Base-by-base conservation (phyloP, 2,113 vertebrate genomes). In the Ramphastos sulfuratus region DNA sequence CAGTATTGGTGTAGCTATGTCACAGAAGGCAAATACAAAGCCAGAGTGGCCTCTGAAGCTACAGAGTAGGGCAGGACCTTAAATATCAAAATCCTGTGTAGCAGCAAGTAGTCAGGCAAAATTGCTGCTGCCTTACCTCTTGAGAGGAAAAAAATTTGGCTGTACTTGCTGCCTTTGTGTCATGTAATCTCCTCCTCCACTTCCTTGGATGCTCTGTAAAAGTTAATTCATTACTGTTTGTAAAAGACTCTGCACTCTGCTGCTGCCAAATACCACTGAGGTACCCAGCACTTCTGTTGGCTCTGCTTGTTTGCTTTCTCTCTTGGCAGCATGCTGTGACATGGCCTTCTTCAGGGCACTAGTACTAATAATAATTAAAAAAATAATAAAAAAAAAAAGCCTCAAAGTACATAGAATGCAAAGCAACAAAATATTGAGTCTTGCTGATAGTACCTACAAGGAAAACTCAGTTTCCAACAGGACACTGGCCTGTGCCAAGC, bases 171-270 rank as follows among this genome's bases (percentile, higher is more conserved):
- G 59, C 44, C n/a, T 92, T 94, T 90, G 88, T 90, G 66, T 88
- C 33, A 8, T 31, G 0, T 3, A 74, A 37, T 75, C 77, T 76
- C 73, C 70, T 90, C 70, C 77, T 89, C 65, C 37, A 4, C 67
- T 78, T 87, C 54, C 67, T 74, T 70, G 79, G 70, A 27, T 73
- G 58, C 39, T n/a, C 46, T 70, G 50, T 58, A 48, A n/a, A 92
- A 91, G 87, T 96, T 86, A 93, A 93, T 96, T 94, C 82, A 30
- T 86, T 86, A 58, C 82, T 90, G 65, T 94, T 85, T 89, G 67
- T 59, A 44, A 74, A 86, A 70, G 52, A 17, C 61, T 80, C 44
- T 70, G 42, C 4, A 3, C 55, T 80, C 81, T 70, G 82, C 30
- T 37, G 52, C 76, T 94, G 79, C 76, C 93, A 90, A 44, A 72